Evolutionary conservation across 2,113 vertebrate genomes (phyloP).

Genomic region (Progne subis): DNA sequence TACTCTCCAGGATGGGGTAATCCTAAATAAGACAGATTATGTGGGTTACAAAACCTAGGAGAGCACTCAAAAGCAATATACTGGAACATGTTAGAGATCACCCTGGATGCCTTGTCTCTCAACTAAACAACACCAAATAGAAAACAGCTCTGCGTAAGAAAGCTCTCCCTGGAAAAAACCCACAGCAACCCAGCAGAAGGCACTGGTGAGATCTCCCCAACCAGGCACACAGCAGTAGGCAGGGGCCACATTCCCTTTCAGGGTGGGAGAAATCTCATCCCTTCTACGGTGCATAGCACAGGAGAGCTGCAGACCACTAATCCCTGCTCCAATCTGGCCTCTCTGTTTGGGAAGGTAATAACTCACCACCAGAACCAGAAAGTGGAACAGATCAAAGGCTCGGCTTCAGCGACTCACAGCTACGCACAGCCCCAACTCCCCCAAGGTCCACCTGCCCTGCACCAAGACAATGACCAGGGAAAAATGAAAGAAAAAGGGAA

Average conservation of each 20-base stretch:
- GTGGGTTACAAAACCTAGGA: not conserved
- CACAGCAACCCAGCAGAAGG: not conserved
- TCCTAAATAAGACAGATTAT: not conserved
- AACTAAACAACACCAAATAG: not conserved
- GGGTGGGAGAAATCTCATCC: not conserved
- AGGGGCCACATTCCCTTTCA: not conserved
- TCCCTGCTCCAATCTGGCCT: not conserved
- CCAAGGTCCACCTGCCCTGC: not conserved
- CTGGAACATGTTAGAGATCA: not conserved
- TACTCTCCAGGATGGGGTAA: not conserved
- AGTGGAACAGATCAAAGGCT: not conserved
- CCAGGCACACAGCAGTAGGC: no score
- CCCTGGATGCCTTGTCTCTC: not conserved
- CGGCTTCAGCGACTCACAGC: accelerated
- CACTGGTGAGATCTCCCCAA: not conserved
- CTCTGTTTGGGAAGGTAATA: not conserved
- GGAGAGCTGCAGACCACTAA: not conserved
- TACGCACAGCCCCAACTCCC: accelerated
- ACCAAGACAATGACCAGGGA: not conserved
- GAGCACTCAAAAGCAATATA: not conserved
- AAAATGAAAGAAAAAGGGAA: not conserved
- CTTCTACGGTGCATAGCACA: not conserved
- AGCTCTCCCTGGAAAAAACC: not conserved
- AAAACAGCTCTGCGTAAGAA: not conserved
- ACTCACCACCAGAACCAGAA: not conserved